Percentiles rank a stretch among this genome's conserved stretches.
Evolutionary conservation across 2,797 vertebrate species (phyloP).

Genomic region (Anguilla anguilla): DNA sequence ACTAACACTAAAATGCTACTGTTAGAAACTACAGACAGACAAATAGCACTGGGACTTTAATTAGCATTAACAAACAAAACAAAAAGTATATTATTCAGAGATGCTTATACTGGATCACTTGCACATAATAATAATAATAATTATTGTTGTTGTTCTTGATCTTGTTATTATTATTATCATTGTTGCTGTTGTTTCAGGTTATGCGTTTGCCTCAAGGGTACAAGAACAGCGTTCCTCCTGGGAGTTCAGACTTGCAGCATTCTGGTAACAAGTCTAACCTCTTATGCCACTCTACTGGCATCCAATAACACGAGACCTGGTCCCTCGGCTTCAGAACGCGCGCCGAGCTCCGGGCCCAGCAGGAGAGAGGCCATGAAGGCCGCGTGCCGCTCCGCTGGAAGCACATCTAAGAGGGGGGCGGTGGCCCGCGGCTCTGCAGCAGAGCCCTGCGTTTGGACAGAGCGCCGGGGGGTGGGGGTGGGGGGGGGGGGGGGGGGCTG

Average conservation of each 20-base stretch:
- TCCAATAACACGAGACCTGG: background rate
- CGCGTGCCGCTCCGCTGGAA: background rate
- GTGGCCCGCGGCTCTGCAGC: background rate
- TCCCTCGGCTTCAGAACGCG: background rate
- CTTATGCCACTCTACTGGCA: background rate
- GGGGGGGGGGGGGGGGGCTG: background rate
- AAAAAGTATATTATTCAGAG: background rate
- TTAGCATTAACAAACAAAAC: background rate
- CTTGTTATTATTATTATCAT: background rate
- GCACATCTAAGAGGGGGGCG: background rate
- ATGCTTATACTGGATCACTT: background rate
- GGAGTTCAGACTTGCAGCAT: background rate
- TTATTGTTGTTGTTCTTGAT: background rate
- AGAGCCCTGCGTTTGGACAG: background rate
- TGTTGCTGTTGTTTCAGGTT: background rate
- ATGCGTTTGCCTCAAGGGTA: background rate
- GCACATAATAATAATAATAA: background rate
- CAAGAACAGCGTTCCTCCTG: background rate
- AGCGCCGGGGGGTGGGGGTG: background rate
- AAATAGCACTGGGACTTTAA: background rate
- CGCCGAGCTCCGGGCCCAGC: background rate
- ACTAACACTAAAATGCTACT: background rate
- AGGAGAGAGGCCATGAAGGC: background rate
- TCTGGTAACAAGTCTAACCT: background rate
- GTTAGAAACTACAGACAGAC: background rate